phyloP scores from a whole-genome alignment of 1,140 invertebrate genomes.

The Neodiprion lecontei region DNA sequence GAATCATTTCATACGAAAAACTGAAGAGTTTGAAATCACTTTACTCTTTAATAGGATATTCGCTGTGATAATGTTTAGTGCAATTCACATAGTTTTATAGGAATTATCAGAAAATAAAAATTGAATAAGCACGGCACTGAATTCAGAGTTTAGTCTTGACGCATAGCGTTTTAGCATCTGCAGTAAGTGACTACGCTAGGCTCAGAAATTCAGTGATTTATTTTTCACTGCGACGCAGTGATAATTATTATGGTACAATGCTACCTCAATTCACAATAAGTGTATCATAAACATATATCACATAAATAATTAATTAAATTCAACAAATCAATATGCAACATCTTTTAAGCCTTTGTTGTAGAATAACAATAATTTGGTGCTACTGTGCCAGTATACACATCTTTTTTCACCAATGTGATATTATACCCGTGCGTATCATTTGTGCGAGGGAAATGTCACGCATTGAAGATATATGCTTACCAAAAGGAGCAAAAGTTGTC shows the following conservation, averaged over 20 bases:
- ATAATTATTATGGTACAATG: not conserved
- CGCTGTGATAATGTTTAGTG: too few species aligned
- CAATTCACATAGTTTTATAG: too few species aligned
- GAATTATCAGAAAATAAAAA: too few species aligned
- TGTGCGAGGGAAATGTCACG: too few species aligned
- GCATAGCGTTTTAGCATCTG: too few species aligned
- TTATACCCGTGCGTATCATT: not conserved
- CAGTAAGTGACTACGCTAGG: not conserved
- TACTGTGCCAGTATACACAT: not conserved
- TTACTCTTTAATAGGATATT: too few species aligned
- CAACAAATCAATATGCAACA: slow-evolving; percentile 2
- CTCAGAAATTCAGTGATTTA: not conserved
- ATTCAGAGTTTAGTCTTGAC: too few species aligned
- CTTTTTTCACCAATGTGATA: not conserved
- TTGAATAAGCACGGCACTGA: too few species aligned
- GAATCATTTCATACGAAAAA: too few species aligned
- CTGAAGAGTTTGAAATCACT: too few species aligned
- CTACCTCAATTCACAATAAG: not conserved
- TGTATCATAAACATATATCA: not conserved
- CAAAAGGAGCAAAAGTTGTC: too few species aligned
- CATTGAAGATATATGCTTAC: too few species aligned
- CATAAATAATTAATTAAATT: not conserved
- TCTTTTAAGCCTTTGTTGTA: not conserved
- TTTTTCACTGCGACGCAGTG: slow-evolving; percentile 19
- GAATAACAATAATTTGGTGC: slow-evolving; percentile 11